Evolutionary conservation across 2,797 vertebrate genomes (phyloP).

Genomic region (Pipistrellus kuhlii): DNA sequence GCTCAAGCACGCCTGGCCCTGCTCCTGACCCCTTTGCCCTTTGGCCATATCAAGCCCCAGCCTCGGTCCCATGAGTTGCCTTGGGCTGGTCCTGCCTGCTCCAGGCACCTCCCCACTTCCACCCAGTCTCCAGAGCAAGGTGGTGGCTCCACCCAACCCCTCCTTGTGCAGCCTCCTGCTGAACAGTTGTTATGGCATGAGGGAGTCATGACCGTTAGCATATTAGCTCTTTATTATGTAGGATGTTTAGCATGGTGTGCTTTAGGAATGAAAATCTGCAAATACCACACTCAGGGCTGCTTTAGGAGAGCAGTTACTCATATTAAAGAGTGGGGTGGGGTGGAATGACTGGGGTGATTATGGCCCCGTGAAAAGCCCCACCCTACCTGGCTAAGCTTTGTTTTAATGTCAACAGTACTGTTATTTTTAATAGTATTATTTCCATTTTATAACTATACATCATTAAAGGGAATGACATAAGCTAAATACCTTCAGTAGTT

Average conservation of each 20-base stretch:
- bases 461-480: neutral
- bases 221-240: no score
- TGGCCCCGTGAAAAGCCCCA: neutral
- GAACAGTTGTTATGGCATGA: no score
- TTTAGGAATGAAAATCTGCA: neutral
- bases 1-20: no score
- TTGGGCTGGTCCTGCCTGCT: no score
- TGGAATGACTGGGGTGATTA: neutral
- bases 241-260: neutral
- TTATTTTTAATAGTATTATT: conserved; percentile 23
- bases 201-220: no score
- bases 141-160: no score
- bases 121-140: no score
- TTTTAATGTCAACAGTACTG: neutral
- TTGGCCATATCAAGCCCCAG: no score
- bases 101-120: no score
- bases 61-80: no score
- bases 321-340: neutral
- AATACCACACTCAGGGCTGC: neutral
- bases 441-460: neutral
- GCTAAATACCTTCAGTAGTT: neutral
- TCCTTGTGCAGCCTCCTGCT: no score
- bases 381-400: fast-evolving
- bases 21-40: no score
- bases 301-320: neutral